phyloP scores from a whole-genome alignment of 1,140 invertebrate genomes.

The Nebria ingens region DNA sequence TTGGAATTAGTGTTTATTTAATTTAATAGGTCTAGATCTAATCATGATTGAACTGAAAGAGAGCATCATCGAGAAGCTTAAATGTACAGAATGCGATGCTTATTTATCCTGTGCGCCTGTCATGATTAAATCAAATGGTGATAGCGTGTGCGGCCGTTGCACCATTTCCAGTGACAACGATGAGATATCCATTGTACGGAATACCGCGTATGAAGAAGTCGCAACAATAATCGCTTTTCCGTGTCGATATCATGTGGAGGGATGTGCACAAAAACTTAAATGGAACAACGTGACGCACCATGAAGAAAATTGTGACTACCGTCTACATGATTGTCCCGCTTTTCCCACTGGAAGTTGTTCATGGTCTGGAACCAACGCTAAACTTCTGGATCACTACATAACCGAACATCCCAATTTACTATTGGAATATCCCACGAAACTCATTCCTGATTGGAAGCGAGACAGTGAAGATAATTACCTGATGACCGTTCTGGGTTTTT shows the following conservation, averaged over 20 bases:
- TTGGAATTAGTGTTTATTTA: no score
- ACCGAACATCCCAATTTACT: not conserved
- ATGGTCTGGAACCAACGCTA: not conserved
- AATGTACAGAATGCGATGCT: not conserved
- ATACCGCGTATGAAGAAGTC: not conserved
- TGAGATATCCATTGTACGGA: not conserved
- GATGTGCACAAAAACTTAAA: not conserved
- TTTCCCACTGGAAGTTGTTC: not conserved
- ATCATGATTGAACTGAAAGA: conserved; percentile 1
- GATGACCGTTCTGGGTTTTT: not conserved
- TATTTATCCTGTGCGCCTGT: not conserved
- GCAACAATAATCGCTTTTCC: not conserved
- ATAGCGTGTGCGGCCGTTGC: not conserved
- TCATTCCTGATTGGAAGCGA: not conserved
- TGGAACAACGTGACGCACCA: not conserved
- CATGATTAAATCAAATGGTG: not conserved
- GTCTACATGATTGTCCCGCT: not conserved
- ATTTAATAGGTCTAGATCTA: no score
- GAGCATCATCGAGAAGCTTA: not conserved
- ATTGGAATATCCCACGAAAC: not conserved
- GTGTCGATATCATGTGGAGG: not conserved
- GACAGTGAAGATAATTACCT: not conserved
- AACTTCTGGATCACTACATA: not conserved
- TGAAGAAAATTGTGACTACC: not conserved
- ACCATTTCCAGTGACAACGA: not conserved